phyloP scores from a whole-genome alignment of 2,888 invertebrate genomes.

The Drosophila suboccidentalis region DNA sequence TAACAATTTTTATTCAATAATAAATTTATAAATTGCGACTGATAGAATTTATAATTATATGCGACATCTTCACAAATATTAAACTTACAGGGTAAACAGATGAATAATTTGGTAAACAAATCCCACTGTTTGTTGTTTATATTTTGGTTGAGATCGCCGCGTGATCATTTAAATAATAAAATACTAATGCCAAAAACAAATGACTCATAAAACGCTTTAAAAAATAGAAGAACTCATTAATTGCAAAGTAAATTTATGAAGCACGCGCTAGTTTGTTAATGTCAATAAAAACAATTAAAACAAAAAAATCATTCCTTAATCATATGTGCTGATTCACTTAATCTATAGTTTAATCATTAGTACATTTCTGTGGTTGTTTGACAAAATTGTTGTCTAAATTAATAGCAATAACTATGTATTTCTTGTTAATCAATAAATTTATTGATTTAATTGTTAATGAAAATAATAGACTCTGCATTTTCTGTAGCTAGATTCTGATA shows the following conservation, averaged over 20 bases:
- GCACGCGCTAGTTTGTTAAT: neutral
- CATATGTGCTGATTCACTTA: neutral
- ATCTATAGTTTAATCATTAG: neutral
- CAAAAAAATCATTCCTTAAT: neutral
- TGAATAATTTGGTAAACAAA: slow-evolving; percentile 24
- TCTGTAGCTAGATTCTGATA: neutral
- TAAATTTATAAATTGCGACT: neutral
- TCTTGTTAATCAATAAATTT: neutral
- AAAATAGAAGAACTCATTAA: neutral
- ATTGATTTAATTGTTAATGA: neutral
- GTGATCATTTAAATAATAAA: slow-evolving; percentile 4
- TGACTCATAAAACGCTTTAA: slow-evolving; percentile 1
- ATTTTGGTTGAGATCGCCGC: slow-evolving; percentile 4
- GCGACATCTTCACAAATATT: neutral
- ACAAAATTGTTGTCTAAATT: neutral
- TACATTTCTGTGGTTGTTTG: neutral
- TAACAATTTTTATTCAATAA: neutral
- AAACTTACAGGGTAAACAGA: neutral
- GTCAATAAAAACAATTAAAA: neutral
- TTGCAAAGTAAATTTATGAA: neutral
- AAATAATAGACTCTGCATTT: neutral
- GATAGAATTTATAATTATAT: neutral
- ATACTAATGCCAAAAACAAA: neutral
- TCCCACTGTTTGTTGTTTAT: slow-evolving; percentile 12
- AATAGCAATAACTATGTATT: neutral